Base-by-base conservation (phyloP, 2,888 invertebrate genomes). In the Steromphala cineraria region DNA sequence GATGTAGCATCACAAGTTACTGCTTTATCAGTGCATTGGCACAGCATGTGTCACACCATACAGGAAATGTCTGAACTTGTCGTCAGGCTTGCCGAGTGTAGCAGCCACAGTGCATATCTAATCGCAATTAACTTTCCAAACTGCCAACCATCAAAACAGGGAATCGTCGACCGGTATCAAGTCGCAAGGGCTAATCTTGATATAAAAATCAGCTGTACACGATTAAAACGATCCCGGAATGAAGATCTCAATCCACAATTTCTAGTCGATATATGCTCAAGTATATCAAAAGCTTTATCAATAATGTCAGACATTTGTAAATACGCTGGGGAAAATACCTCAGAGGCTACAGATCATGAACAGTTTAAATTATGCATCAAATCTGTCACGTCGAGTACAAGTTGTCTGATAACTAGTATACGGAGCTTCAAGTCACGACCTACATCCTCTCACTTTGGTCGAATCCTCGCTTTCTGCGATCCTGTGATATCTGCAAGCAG, bases 301-400 rank as follows among this genome's bases (percentile, higher is more conserved):
- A 80, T 87, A 55, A 85, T 92, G 80, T 91, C 92, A 17, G 91
- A 92, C 36, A 88, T 90, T 53, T 92, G 92, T 83, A 85, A 88
- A 15, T 79, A 83, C 21, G 92, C 91, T 1, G 89, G 90, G 36
- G 91, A 91, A 80, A 84, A 84, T 15, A 87, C 89, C 0, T 24
- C 81, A 0, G 90, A 90, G 75, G 62, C 86, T 13, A 82, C 87
- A 19, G 87, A 90, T 17, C 83, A 89, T 79, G 91, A 92, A 71
- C 92, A 92, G 86, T 92, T 92, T 81, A 92, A 91, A 82, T 85
- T 91, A 15, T 91, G 92, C 77, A 85, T 92, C 24, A 92, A 92
- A 80, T 90, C 90, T 80, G 89, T 92, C 13, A 91, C 92, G 0
- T 89, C 92, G 46, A 90, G 90, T 24, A 91, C 91, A 2, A 90